These are phyloP conservation scores for Centropristis striata DNA, from an alignment of 2,113 vertebrate genomes.

Conservation along the genomic window DNA sequence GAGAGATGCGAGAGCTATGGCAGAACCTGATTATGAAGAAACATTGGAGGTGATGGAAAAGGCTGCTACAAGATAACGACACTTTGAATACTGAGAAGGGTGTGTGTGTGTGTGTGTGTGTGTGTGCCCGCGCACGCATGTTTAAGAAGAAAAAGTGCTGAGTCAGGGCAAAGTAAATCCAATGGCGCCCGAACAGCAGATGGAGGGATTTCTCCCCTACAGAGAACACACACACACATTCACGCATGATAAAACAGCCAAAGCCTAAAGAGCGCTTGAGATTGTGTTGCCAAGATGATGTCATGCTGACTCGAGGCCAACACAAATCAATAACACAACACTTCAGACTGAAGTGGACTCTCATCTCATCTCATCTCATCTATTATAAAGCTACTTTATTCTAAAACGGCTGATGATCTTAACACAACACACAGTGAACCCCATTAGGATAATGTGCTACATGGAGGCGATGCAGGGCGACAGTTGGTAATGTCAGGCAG, in stretches of 20 bases:
- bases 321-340: constrained; percentile 45
- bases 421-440: background rate
- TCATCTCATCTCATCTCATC: background rate
- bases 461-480: background rate
- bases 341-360: constrained; percentile 23
- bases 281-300: constrained; percentile 41
- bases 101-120: constrained; percentile 3
- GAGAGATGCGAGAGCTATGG: constrained; percentile 1
- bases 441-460: background rate
- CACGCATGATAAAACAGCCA: constrained; percentile 19
- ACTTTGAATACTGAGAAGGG: constrained; percentile 54
- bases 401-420: background rate
- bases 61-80: constrained; percentile 51
- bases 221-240: constrained; percentile 13
- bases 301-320: constrained; percentile 38
- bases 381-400: constrained; percentile 12
- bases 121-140: background rate
- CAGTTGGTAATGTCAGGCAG: background rate
- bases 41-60: constrained; percentile 57
- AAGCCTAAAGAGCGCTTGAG: constrained; percentile 28
- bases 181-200: constrained; percentile 48
- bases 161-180: constrained; percentile 51
- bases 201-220: constrained; percentile 60
- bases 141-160: constrained; percentile 52
- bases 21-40: constrained; percentile 50